These are phyloP conservation scores for Tetramorium bicarinatum DNA, from an alignment of 2,888 invertebrate genomes.

Conservation along the genomic window DNA sequence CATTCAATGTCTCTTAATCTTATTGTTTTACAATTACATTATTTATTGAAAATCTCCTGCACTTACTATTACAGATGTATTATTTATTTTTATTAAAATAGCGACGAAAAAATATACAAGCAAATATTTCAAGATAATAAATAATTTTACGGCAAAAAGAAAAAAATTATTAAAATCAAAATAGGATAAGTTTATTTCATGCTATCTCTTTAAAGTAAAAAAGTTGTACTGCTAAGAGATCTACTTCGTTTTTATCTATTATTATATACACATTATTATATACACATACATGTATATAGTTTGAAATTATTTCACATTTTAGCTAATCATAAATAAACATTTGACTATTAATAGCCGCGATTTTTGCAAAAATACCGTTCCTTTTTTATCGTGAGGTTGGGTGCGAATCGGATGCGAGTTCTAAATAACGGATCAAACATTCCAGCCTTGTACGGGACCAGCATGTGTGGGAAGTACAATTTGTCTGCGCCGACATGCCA, in stretches of 20 bases:
- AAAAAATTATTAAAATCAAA: not conserved
- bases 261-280: not conserved
- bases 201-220: not conserved
- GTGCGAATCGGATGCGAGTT: conserved; percentile 6
- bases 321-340: conserved; percentile 8
- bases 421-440: conserved; percentile 52
- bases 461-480: conserved; percentile 52
- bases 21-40: conserved; percentile 4
- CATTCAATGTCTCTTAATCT: conserved; percentile 4
- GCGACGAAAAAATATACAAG: not conserved
- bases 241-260: not conserved
- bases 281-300: not conserved
- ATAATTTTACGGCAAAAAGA: not conserved
- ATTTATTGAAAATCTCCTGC: not conserved
- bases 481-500: conserved; percentile 32
- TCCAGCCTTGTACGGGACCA: conserved; percentile 30
- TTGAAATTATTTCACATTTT: not conserved
- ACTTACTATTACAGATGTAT: not conserved
- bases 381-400: not conserved
- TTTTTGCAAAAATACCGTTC: not conserved
- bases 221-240: conserved; percentile 9
- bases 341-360: not conserved
- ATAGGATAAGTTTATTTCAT: not conserved
- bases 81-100: conserved; percentile 5
- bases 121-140: not conserved